These are phyloP conservation scores for Ditula angustiorana DNA, from an alignment of 2,888 invertebrate genomes.

Conservation along the genomic window DNA sequence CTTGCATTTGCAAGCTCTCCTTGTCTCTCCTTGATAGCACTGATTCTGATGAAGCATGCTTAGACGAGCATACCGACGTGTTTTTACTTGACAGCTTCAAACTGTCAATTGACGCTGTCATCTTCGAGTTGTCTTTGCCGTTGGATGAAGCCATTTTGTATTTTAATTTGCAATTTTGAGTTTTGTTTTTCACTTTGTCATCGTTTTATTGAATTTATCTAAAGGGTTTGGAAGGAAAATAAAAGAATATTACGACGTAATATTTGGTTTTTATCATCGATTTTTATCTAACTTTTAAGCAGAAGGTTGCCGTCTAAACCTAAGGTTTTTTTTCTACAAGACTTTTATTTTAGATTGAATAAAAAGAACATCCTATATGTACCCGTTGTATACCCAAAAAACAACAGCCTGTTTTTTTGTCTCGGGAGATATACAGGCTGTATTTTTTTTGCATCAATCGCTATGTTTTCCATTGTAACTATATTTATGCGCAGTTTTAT, in stretches of 20 bases:
- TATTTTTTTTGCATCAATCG: background rate
- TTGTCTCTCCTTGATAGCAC: constrained; percentile 79
- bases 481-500: too few species aligned
- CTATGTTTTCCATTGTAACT: too few species aligned
- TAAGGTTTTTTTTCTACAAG: too few species aligned
- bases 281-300: too few species aligned
- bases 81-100: constrained; percentile 79
- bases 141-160: constrained; percentile 75
- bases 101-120: constrained; percentile 79
- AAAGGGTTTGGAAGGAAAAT: constrained; percentile 14
- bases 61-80: constrained; percentile 72
- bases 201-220: background rate
- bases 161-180: constrained; percentile 32
- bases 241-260: too few species aligned
- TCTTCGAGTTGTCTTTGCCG: constrained; percentile 75
- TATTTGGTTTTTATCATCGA: too few species aligned
- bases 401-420: background rate
- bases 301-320: too few species aligned
- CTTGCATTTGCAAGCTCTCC: constrained; percentile 78
- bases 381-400: constrained; percentile 1
- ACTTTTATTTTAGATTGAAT: too few species aligned
- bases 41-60: constrained; percentile 80
- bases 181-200: background rate
- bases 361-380: background rate
- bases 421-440: background rate